These are phyloP conservation scores for Nannobrachium achirus DNA, from an alignment of 2,113 vertebrate species.

Conservation along the genomic window DNA sequence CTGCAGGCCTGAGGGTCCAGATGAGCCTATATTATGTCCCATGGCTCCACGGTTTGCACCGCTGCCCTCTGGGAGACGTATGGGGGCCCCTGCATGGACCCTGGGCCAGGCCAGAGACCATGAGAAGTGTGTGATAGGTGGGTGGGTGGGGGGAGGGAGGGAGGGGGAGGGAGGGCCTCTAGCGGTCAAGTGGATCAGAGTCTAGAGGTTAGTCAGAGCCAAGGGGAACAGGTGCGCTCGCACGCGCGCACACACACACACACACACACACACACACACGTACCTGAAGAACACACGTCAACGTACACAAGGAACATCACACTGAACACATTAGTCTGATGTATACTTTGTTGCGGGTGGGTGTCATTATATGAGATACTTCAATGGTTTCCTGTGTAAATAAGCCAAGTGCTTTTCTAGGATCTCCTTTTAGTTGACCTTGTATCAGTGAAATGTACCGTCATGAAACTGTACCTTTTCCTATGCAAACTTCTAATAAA, in stretches of 20 bases:
- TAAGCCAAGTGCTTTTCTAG: too few species aligned
- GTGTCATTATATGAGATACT: too few species aligned
- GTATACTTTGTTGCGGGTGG: not conserved
- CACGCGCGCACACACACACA: slow-evolving; percentile 29
- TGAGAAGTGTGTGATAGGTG: slow-evolving; percentile 13
- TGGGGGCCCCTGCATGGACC: slow-evolving; percentile 28
- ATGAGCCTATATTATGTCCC: slow-evolving; percentile 6
- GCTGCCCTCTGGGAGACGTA: not conserved
- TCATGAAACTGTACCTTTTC: too few species aligned
- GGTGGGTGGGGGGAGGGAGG: slow-evolving; percentile 13
- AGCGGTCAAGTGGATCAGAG: slow-evolving; percentile 59
- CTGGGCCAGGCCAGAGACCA: slow-evolving; percentile 22
- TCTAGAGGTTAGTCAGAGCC: slow-evolving; percentile 49
- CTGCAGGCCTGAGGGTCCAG: slow-evolving; percentile 29
- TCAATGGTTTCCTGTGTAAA: too few species aligned
- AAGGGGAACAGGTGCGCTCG: slow-evolving; percentile 39
- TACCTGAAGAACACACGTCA: slow-evolving; percentile 39
- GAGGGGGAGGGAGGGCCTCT: slow-evolving; percentile 51
- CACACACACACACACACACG: slow-evolving; percentile 23
- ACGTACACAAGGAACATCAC: slow-evolving; percentile 13
- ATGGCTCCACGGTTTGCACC: slow-evolving; percentile 21
- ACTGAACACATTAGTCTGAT: slow-evolving; percentile 29
- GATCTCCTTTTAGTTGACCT: too few species aligned
- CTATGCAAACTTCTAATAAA: too few species aligned
- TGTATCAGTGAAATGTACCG: too few species aligned